phyloP scores from a whole-genome alignment of 2,888 invertebrate species.

The Spialia ferax region DNA sequence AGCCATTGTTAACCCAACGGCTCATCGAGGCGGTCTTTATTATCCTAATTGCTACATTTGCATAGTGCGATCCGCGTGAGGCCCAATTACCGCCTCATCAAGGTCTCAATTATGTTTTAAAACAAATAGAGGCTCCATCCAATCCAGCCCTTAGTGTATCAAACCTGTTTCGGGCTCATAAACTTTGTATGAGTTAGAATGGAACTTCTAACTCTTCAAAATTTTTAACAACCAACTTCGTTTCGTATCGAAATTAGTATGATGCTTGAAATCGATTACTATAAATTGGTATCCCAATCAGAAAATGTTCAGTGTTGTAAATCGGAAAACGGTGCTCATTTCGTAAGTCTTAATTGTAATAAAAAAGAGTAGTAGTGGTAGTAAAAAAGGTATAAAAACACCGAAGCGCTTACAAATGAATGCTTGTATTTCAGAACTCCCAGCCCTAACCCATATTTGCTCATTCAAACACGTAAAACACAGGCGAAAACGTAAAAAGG shows the following conservation, averaged over 20 bases:
- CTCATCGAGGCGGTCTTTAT: slow-evolving; percentile 62
- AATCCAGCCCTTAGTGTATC: slow-evolving; percentile 51
- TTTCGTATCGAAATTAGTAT: slow-evolving; percentile 27
- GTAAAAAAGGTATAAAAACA: slow-evolving; percentile 1
- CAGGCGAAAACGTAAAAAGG: slow-evolving; percentile 25
- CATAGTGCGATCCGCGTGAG: slow-evolving; percentile 70
- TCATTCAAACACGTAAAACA: slow-evolving; percentile 25
- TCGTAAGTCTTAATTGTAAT: not conserved
- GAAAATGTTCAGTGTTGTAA: slow-evolving; percentile 32
- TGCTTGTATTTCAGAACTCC: slow-evolving; percentile 3
- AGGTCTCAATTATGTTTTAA: slow-evolving; percentile 69
- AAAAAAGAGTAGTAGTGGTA: not conserved
- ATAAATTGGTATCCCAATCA: slow-evolving; percentile 35
- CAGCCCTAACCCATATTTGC: slow-evolving; percentile 37
- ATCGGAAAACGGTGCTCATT: slow-evolving; percentile 19
- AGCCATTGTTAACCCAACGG: slow-evolving; percentile 61
- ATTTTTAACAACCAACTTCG: slow-evolving; percentile 29
- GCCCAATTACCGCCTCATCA: slow-evolving; percentile 69
- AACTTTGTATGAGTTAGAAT: slow-evolving; percentile 43
- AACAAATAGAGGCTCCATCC: slow-evolving; percentile 68
- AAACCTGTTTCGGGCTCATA: slow-evolving; percentile 51
- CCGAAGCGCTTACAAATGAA: slow-evolving; percentile 5
- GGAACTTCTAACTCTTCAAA: slow-evolving; percentile 33
- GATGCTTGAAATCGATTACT: slow-evolving; percentile 39
- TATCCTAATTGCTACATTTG: slow-evolving; percentile 77